phyloP scores from a whole-genome alignment of 2,888 invertebrate genomes.

The Drosophila niveifrons region DNA sequence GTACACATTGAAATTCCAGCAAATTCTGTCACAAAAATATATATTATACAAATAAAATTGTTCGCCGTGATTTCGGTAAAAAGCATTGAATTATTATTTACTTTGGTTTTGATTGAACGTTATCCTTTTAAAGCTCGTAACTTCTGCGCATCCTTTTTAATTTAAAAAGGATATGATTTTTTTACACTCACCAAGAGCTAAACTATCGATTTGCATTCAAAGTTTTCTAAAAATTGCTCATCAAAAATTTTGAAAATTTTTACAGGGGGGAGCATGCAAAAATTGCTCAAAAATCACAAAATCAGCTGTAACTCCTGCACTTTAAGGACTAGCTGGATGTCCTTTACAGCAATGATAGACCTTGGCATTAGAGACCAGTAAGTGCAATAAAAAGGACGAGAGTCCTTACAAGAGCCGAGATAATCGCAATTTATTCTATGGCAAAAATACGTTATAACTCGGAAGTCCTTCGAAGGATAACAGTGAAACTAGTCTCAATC shows the following conservation, averaged over 20 bases:
- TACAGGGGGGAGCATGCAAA: neutral
- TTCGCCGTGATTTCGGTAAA: slow-evolving; percentile 5
- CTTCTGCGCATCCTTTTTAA: neutral
- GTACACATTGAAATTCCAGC: slow-evolving; percentile 47
- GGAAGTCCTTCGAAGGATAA: slow-evolving; percentile 1
- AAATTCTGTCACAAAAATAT: slow-evolving; percentile 29
- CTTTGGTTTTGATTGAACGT: neutral
- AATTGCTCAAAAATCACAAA: neutral
- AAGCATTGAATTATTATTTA: neutral
- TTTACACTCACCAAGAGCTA: neutral
- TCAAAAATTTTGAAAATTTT: neutral
- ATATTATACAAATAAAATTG: neutral
- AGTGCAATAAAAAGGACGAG: neutral
- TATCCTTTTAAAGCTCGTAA: neutral
- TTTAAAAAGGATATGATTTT: neutral
- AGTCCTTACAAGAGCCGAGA: neutral
- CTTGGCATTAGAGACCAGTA: neutral
- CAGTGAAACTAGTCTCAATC: neutral
- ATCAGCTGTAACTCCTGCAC: neutral
- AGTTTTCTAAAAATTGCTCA: neutral
- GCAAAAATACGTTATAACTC: neutral
- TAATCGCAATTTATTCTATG: neutral
- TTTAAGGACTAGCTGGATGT: slow-evolving; percentile 4
- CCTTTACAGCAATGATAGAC: neutral
- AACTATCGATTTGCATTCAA: neutral